Evolutionary conservation across 2,113 vertebrate species (phyloP), one percentile per base, ranked within the genome.

Genomic region (Sorex fumeus): DNA sequence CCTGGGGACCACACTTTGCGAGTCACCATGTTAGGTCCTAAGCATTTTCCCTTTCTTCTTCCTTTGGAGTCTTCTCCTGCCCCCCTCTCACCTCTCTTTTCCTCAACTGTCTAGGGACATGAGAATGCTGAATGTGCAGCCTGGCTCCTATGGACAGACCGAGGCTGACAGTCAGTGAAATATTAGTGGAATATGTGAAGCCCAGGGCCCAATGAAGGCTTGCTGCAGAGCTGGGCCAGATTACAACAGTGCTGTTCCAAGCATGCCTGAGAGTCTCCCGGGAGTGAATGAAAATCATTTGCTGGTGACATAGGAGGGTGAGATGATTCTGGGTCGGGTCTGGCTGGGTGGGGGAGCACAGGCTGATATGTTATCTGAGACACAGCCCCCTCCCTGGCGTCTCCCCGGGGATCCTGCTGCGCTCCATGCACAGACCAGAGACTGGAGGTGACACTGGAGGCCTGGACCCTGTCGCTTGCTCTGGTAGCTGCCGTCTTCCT

Each of bases 241-340:
- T 71, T 32, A 57, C 34, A 43, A 40, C 0, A 3, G 47, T 57
- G 1, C 77, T 78, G 89, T 28, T 62, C 84, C 77, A 67, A 84
- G 57, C 8, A 23, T 69, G 87, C 78, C 30, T 62, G 62, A 32
- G 12, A 0, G 70, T 82, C 87, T 87, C 89, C 78, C 1, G 36
- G 78, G 87, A 85, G 64, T 30, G 74, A 91, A 71, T 81, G 64
- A 47, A 84, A 74, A 84, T 91, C 87, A 82, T 45, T 80, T 85
- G 74, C 88, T 87, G 88, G 78, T 90, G 92, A 90, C 92, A 71
- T 2, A 40, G 81, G 30, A 2, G 23, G n/a, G 34, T 60, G 47
- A 88, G 27, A 80, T 62, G 30, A 43, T 70, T 87, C 75, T 60
- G 53, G 85, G 88, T 74, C 6, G 8, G 34, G 40, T 60, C 64